phyloP scores from a whole-genome alignment of 2,113 vertebrate species.

The Platysteira castanea region DNA sequence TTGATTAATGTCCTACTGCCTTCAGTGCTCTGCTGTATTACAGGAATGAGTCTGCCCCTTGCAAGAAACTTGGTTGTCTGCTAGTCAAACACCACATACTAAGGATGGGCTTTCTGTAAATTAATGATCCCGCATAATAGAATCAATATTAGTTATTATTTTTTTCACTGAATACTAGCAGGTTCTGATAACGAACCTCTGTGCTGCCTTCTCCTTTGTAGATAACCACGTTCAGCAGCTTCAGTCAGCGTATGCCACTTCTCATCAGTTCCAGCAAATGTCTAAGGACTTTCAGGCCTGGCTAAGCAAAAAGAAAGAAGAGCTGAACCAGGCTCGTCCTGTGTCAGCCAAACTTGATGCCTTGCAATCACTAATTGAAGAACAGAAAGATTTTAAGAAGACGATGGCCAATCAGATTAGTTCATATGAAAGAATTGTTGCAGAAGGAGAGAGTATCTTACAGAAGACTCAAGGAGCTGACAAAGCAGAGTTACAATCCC shows the following conservation, averaged over 20 bases:
- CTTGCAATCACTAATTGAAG: conserved; percentile 79
- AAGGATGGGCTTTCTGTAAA: background rate
- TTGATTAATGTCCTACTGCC: background rate
- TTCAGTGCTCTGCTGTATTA: background rate
- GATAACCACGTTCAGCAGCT: conserved; percentile 87
- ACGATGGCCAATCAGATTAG: conserved; percentile 72
- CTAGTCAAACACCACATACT: background rate
- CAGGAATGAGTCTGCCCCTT: background rate
- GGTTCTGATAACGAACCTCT: background rate
- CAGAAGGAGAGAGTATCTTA: conserved; percentile 88
- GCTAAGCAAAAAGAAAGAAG: conserved; percentile 82
- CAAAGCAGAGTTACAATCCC: conserved; percentile 83
- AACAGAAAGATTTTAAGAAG: conserved; percentile 78
- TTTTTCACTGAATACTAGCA: background rate
- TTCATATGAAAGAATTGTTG: conserved; percentile 80
- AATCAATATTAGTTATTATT: background rate
- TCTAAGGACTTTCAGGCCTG: conserved; percentile 91
- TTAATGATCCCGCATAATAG: background rate
- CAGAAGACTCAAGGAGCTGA: conserved; percentile 88
- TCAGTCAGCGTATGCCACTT: conserved; percentile 86
- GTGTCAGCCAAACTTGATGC: conserved; percentile 82
- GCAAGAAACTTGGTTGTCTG: background rate
- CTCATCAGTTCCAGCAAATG: conserved; percentile 93
- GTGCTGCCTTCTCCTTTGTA: conserved; percentile 62
- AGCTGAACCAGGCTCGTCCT: conserved; percentile 70